Base-by-base conservation (phyloP, 1,140 invertebrate species). In the Drosophila jambulina region DNA sequence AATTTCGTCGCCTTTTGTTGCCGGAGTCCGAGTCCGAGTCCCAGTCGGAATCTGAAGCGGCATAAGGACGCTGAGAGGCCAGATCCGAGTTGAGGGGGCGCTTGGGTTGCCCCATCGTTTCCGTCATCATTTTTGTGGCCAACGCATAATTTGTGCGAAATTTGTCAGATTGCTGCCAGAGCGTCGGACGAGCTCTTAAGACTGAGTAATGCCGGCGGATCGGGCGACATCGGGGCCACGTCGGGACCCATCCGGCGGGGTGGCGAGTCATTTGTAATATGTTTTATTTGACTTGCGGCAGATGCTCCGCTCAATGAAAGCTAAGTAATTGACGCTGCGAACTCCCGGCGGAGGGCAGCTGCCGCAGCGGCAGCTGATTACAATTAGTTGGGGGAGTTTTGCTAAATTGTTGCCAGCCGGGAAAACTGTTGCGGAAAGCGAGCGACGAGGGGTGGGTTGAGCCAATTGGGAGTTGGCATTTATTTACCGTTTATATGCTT, bases 1-100 rank as follows among this genome's bases (percentile, higher is more conserved):
- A 90, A 90, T 90, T 90, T 90, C 85, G 83, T 88, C 83, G 83
- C 84, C 84, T 84, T 84, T 87, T 87, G 84, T 87, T 86, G 82
- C 81, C 75, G 69, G 38, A 23, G 27, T 51, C 19, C 12, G 4
- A 29, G 25, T 51, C 46, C 17, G 8, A 29, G 15, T 32, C 56
- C n/a, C 6, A 48, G 19, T 21, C 19, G 27, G 29, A 59, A 21
- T 25, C 17, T 19, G 27, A 43, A 19, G 21, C 23, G 48, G 23
- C 38, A 40, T n/a, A 27, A 42, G 32, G n/a, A 45, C 42, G 23
- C 15, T 23, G 23, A 23, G 58, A 15, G 21, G 40, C 40, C 21
- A 17, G 19, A 13, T 34, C 48, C 15, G 32, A 29, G 63, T 49
- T 23, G 34, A 17, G 46, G 34, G 64, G 17, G 19, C 21, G 40